Evolutionary conservation across 2,797 vertebrate genomes (phyloP), one percentile per base, ranked within the genome.

Genomic region (Pangasius larnaudii): DNA sequence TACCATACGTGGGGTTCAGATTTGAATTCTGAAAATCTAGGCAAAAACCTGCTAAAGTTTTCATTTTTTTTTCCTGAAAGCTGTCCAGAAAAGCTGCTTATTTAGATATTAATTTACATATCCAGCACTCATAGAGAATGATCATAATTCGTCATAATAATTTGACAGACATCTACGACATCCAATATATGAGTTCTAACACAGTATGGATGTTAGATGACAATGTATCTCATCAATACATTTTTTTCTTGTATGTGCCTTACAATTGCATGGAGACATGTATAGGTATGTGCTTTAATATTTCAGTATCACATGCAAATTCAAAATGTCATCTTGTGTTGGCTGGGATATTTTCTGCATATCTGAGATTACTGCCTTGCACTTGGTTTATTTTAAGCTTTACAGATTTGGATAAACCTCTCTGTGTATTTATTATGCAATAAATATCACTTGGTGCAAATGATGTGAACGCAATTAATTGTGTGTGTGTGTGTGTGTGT

Each of bases 341-440:
- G 58, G 39, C 18, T 46, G 24, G 46, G 24, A 63, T n/a, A 46
- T 39, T n/a, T 46, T 46, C 59, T 42, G 58, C 58, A 46, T 27
- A 65, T 36, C 33, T 46, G 59, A 83, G 13, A 39, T 27, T 61
- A 36, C 9, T 53, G 27, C n/a, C 19, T 63, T 10, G 36, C 13
- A 33, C 49, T 30, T 3, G 1, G 59, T 27, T 46, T 65, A 49
- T 46, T 83, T 65, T 46, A n/a, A 81, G 56, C 56, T 81, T 81
- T n/a, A 14, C 79, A 27, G 56, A 81, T 81, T 81, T 81, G 56
- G 30, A 27, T 80, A 39, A 63, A 82, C n/a, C 30, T 80, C 9
- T 82, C 56, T 3, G 36, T 3, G 36, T 24, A 61, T 81, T 81
- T 33, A 39, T 61, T 82, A 46, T 63, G 56, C 27, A 30, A 39